These are phyloP conservation scores for Baryphthengus martii DNA, from an alignment of 2,113 vertebrate species.

Conservation along the genomic window DNA sequence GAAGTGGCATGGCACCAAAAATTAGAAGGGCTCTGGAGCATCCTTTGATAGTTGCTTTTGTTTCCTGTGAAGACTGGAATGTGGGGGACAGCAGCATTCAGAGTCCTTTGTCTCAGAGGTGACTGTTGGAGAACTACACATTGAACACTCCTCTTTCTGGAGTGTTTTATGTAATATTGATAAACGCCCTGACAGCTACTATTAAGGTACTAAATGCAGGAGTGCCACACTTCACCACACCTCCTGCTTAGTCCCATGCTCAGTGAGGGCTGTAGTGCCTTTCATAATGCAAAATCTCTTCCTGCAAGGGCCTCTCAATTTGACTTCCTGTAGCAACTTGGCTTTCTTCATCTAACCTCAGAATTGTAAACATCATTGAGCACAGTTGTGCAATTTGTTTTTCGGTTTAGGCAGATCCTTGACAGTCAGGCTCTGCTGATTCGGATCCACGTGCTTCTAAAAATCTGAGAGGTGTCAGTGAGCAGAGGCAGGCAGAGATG, in stretches of 20 bases:
- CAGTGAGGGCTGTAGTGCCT: background rate
- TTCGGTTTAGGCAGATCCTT: background rate
- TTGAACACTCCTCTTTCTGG: background rate
- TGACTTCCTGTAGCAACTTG: background rate
- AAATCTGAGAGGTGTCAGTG: background rate
- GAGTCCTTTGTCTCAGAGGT: background rate
- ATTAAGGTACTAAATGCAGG: background rate
- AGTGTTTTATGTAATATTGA: background rate
- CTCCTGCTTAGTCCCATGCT: background rate
- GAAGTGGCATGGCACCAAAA: background rate
- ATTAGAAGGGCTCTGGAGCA: background rate
- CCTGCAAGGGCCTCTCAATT: background rate
- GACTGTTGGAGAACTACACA: background rate
- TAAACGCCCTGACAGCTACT: background rate
- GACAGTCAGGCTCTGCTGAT: background rate
- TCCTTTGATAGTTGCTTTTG: background rate
- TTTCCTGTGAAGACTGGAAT: background rate
- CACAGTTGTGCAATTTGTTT: background rate
- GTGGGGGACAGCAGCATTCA: background rate
- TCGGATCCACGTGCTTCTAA: background rate
- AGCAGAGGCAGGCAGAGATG: background rate
- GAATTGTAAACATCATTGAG: background rate
- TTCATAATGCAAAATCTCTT: background rate
- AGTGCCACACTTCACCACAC: background rate
- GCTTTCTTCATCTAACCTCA: background rate